Evolutionary conservation across 2,797 vertebrate species (phyloP).

Genomic region (Molothrus ater): DNA sequence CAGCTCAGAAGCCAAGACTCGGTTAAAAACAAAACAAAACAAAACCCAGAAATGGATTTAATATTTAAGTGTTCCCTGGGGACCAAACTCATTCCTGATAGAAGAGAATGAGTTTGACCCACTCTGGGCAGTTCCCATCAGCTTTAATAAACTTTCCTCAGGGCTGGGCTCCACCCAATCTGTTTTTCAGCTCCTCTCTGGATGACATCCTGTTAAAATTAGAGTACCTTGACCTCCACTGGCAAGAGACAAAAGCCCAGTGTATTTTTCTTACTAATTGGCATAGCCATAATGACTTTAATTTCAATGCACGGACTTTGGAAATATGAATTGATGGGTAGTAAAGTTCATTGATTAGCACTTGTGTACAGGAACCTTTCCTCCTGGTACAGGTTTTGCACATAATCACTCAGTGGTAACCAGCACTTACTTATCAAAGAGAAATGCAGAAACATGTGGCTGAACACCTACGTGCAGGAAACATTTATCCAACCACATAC

Average conservation of each 20-base stretch:
- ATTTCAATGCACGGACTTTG: constrained; percentile 5
- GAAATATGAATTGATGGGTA: constrained; percentile 32
- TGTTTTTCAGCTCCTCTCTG: constrained; percentile 17
- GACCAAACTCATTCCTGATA: background rate
- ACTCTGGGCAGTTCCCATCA: constrained; percentile 24
- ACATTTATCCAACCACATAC: constrained; percentile 32
- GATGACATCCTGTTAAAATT: constrained; percentile 20
- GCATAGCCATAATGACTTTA: constrained; percentile 3
- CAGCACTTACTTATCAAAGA: constrained; percentile 5
- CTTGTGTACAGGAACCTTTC: constrained; percentile 7
- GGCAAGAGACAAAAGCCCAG: constrained; percentile 15
- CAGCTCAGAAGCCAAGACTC: constrained; percentile 48
- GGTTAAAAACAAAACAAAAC: constrained; percentile 32
- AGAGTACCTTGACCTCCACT: constrained; percentile 15
- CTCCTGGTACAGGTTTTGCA: background rate
- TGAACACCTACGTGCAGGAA: constrained; percentile 13
- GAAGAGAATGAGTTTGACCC: constrained; percentile 30
- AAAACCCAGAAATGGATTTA: constrained; percentile 65
- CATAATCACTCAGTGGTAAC: background rate
- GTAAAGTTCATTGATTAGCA: constrained; percentile 48
- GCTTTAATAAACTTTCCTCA: constrained; percentile 8
- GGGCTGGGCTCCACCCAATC: background rate
- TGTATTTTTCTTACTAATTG: constrained; percentile 46
- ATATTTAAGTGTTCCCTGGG: background rate
- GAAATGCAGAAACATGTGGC: background rate